Evolutionary conservation across 2,113 vertebrate species (phyloP).

Genomic region (Chunga burmeisteri): DNA sequence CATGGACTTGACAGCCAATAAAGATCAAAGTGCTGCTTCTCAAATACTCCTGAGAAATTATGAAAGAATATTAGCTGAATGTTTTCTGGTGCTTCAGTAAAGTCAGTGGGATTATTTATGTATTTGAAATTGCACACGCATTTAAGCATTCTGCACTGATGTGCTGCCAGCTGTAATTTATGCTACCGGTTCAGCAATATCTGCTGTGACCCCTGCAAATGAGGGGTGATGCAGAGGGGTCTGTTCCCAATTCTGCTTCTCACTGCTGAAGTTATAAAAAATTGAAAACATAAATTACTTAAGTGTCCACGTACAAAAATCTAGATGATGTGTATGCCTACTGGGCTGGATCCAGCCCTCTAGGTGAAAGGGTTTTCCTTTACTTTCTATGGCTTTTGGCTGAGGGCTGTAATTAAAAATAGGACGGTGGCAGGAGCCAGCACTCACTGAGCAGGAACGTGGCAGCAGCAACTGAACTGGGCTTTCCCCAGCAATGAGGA

Average conservation of each 20-base stretch:
- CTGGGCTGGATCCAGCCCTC: neutral
- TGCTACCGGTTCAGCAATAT: neutral
- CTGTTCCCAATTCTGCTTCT: neutral
- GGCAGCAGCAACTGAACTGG: neutral
- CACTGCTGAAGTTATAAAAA: conserved; percentile 9
- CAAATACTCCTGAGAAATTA: neutral
- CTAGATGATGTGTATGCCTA: neutral
- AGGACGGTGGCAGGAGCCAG: neutral
- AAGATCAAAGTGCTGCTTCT: conserved; percentile 41
- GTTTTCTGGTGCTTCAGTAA: neutral
- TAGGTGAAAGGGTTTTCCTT: neutral
- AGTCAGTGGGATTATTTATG: conserved; percentile 18
- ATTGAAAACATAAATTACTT: conserved; percentile 21
- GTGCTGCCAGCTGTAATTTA: neutral
- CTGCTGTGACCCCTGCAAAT: neutral
- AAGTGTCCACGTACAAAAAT: neutral
- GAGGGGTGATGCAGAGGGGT: neutral
- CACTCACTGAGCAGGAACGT: neutral
- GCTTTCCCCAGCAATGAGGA: neutral
- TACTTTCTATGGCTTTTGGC: neutral
- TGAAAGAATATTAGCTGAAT: neutral
- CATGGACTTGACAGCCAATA: neutral
- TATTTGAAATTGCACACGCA: neutral
- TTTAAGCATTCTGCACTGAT: neutral
- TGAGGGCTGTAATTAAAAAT: neutral